Evolutionary conservation across 2,113 vertebrate genomes (phyloP).

Genomic region (Turdus rufiventris): DNA sequence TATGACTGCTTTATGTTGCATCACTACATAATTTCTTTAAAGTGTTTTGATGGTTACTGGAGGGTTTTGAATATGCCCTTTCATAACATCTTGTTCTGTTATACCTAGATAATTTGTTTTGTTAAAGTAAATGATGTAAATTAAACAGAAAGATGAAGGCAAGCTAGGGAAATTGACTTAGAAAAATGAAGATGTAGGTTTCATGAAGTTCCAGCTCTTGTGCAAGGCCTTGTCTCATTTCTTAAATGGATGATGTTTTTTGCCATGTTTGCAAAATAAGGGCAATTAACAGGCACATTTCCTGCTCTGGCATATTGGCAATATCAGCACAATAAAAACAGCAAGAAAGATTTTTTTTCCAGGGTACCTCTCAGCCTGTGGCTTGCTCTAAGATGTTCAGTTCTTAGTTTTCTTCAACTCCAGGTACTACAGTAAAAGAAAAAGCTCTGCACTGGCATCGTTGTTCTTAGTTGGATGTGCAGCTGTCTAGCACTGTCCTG

Average conservation of each 20-base stretch:
- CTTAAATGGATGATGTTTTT: background rate
- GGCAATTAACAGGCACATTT: background rate
- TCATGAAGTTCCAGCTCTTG: background rate
- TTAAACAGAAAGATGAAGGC: constrained; percentile 10
- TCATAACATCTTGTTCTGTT: constrained; percentile 18
- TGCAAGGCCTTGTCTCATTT: background rate
- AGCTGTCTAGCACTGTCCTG: background rate
- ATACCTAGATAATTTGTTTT: background rate
- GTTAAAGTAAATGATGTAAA: constrained; percentile 6
- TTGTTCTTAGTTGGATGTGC: background rate
- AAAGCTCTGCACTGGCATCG: background rate
- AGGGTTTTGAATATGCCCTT: background rate
- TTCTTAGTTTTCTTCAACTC: background rate
- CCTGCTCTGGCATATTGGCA: background rate
- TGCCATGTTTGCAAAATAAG: background rate
- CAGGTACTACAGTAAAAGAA: background rate
- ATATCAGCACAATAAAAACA: background rate
- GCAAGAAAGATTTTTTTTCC: background rate
- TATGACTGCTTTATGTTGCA: background rate
- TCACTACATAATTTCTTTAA: background rate
- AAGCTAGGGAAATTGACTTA: constrained; percentile 7
- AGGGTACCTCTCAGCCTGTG: background rate
- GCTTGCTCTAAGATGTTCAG: background rate
- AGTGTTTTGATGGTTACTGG: constrained; percentile 11
- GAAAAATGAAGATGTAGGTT: background rate